Evolutionary conservation across 2,797 vertebrate species (phyloP).

Genomic region (Bryconaethiops microstoma): DNA sequence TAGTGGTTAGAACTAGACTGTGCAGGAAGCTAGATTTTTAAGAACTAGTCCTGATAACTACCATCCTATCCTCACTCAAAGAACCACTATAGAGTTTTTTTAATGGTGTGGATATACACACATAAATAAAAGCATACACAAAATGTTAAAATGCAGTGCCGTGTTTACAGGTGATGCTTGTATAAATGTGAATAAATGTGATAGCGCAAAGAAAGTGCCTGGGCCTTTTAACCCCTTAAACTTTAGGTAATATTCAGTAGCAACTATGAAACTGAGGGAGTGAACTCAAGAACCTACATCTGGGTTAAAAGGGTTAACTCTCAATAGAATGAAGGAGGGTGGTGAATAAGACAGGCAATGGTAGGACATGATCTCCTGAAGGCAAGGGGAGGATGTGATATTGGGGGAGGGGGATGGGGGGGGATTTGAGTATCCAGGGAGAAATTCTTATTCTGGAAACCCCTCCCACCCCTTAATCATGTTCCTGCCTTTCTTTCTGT

Average conservation of each 20-base stretch:
- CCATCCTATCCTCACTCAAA: no score
- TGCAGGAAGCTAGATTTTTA: no score
- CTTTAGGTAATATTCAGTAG: neutral
- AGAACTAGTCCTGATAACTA: no score
- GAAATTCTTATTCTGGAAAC: constrained; percentile 82
- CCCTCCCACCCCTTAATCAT: constrained; percentile 65
- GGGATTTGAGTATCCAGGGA: constrained; percentile 61
- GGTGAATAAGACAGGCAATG: neutral
- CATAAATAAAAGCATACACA: no score
- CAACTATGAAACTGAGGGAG: neutral
- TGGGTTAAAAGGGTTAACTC: neutral
- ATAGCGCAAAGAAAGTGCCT: no score
- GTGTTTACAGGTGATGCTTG: neutral
- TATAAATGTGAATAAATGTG: neutral
- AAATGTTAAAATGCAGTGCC: no score
- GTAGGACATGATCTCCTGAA: constrained; percentile 41
- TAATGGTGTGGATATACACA: no score
- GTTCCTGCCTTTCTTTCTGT: constrained; percentile 74
- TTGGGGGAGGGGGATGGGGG: neutral
- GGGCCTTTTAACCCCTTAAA: no score
- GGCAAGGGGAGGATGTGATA: constrained; percentile 58
- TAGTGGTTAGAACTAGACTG: no score
- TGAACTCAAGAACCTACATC: neutral
- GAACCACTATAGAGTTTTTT: no score
- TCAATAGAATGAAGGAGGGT: neutral